Base-by-base conservation (phyloP, 2,797 vertebrate genomes). In the Acanthurus lineatus region DNA sequence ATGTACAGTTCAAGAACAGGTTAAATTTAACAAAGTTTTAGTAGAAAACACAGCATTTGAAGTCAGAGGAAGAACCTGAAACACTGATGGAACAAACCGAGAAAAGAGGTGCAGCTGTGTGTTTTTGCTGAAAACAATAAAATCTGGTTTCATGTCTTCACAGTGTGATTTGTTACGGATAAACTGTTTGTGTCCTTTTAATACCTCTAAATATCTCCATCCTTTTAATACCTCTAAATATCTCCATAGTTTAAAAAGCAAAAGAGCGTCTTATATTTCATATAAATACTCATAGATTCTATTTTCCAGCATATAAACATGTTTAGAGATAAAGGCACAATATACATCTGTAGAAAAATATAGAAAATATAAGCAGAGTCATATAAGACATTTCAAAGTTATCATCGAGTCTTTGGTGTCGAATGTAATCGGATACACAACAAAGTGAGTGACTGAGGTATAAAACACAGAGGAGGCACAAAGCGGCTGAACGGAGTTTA, bases 281-380 rank as follows among this genome's bases (percentile, higher is more conserved):
- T 73, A 83, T 77, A 86, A 82, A 86, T 87, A 87, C 48, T 75
- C 16, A 74, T 70, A 67, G 51, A 44, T 64, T 76, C 49, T 69
- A 3, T 64, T 66, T 58, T 73, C 47, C 62, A 77, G 70, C 38
- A 42, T 77, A 73, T 80, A 78, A 84, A 87, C 75, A 79, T 42
- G 70, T 74, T 77, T 51, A 89, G 63, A 71, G 57, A 84, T 73
- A 75, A 77, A 82, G 77, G 77, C 75, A 86, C 62, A 79, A 83
- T 79, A 82, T n/a, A 79, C 77, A 92, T 88, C 73, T 71, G 87
- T 93, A 92, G 86, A 93, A 93, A 94, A 93, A 94, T 92, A 94
- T 83, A 93, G 58, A 83, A 70, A 86, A 88, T 81, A 83, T 84
- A 51, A 73, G 58, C 70, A 76, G 45, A 25, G 75, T 65, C 35